These are phyloP conservation scores for Itoplectis maculator DNA, from an alignment of 2,888 invertebrate species.

Conservation along the genomic window DNA sequence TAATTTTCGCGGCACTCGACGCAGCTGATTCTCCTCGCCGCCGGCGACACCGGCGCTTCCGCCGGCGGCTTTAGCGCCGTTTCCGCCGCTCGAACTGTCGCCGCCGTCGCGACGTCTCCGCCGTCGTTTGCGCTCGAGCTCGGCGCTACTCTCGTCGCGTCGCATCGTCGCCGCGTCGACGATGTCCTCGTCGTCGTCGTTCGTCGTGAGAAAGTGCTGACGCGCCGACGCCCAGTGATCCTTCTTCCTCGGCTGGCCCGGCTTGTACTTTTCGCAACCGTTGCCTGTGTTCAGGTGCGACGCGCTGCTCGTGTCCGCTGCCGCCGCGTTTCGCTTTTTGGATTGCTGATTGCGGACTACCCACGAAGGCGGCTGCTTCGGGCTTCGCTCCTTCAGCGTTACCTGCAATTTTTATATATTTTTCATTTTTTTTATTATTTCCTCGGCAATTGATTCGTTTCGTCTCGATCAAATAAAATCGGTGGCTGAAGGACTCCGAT, in stretches of 20 bases:
- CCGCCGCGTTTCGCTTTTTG: constrained; percentile 77
- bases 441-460: neutral
- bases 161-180: constrained; percentile 64
- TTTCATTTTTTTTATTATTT: neutral
- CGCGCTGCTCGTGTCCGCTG: constrained; percentile 78
- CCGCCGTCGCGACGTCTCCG: constrained; percentile 74
- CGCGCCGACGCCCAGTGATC: constrained; percentile 83
- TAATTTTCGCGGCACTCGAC: constrained; percentile 80
- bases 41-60: constrained; percentile 24
- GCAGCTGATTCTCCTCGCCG: constrained; percentile 71
- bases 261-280: constrained; percentile 77
- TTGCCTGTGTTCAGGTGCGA: constrained; percentile 75
- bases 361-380: constrained; percentile 80
- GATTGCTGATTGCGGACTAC: constrained; percentile 78
- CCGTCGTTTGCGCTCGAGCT: constrained; percentile 76
- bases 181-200: constrained; percentile 75
- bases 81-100: constrained; percentile 57
- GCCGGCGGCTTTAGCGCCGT: constrained; percentile 14
- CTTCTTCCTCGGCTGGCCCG: constrained; percentile 76
- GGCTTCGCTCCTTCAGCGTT: constrained; percentile 81
- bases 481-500: no score
- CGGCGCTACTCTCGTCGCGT: constrained; percentile 73
- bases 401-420: constrained; percentile 71
- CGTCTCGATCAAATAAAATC: no score
- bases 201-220: constrained; percentile 79